Evolutionary conservation across 2,797 vertebrate genomes (phyloP).

Genomic region (Miichthys miiuy): DNA sequence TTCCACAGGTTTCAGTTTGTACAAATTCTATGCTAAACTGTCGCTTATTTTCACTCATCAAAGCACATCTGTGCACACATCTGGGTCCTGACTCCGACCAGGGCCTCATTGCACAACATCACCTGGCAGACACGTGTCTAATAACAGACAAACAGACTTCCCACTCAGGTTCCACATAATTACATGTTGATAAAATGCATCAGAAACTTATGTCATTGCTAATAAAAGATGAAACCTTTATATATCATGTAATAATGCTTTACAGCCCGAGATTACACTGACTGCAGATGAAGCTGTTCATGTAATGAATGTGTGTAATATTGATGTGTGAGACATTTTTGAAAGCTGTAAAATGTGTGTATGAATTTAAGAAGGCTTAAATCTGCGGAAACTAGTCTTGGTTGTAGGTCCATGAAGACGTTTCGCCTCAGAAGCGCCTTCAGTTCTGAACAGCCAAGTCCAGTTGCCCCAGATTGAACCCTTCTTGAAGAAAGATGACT

Average conservation of each 20-base stretch:
- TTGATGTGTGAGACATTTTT: no score
- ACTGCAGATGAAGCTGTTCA: not conserved
- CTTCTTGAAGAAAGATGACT: no score
- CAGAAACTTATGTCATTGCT: not conserved
- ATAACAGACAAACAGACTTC: slow-evolving; percentile 13
- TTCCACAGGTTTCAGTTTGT: not conserved
- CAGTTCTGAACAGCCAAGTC: no score
- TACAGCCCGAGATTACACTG: not conserved
- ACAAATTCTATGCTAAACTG: slow-evolving; percentile 10
- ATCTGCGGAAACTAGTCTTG: no score
- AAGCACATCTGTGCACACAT: slow-evolving; percentile 57
- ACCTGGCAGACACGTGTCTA: slow-evolving; percentile 50
- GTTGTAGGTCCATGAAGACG: no score
- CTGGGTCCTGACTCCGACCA: slow-evolving; percentile 50
- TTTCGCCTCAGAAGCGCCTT: no score
- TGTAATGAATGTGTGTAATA: no score
- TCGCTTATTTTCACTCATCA: slow-evolving; percentile 14
- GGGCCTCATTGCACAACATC: slow-evolving; percentile 45
- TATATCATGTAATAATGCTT: no score
- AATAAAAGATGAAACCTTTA: not conserved
- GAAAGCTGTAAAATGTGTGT: not conserved
- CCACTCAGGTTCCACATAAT: not conserved
- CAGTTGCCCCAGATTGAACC: no score
- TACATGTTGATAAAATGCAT: not conserved
- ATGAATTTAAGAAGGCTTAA: no score